Evolutionary conservation across 2,797 vertebrate species (phyloP).

Genomic region (Prunella strophiata): DNA sequence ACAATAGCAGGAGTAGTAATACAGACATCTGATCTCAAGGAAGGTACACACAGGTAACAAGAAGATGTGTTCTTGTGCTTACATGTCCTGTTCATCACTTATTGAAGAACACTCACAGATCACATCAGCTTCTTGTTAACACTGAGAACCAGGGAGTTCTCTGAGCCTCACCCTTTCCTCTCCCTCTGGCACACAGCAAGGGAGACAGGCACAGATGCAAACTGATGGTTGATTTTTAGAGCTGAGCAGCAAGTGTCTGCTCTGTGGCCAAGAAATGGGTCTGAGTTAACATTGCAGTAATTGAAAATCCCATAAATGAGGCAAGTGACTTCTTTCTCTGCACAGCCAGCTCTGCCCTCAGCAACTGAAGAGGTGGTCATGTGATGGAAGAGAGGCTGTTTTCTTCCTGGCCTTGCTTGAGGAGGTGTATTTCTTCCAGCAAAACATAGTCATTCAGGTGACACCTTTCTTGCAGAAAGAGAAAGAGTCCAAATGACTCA

Average conservation of each 20-base stretch:
- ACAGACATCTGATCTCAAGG: slow-evolving; percentile 41
- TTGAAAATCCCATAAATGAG: background rate
- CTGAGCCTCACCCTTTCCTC: background rate
- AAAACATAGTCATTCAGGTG: background rate
- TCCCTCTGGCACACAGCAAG: background rate
- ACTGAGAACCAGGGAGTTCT: background rate
- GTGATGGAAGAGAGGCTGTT: background rate
- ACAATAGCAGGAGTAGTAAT: slow-evolving; percentile 43
- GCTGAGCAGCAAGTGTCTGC: background rate
- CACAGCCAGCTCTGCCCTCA: background rate
- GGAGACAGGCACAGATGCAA: background rate
- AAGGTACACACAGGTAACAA: slow-evolving; percentile 27
- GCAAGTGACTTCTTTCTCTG: background rate
- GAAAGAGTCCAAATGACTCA: background rate
- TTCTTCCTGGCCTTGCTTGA: background rate
- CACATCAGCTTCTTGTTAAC: slow-evolving; percentile 20
- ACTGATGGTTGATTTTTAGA: background rate
- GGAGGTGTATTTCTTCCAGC: background rate
- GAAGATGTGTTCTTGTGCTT: slow-evolving; percentile 54
- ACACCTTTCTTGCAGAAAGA: background rate
- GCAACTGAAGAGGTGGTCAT: background rate
- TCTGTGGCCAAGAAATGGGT: background rate
- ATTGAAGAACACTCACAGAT: slow-evolving; percentile 62
- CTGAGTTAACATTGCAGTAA: background rate
- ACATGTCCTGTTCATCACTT: slow-evolving; percentile 54